Evolutionary conservation across 1,140 invertebrate species (phyloP).

Genomic region (Hycleus cichorii): DNA sequence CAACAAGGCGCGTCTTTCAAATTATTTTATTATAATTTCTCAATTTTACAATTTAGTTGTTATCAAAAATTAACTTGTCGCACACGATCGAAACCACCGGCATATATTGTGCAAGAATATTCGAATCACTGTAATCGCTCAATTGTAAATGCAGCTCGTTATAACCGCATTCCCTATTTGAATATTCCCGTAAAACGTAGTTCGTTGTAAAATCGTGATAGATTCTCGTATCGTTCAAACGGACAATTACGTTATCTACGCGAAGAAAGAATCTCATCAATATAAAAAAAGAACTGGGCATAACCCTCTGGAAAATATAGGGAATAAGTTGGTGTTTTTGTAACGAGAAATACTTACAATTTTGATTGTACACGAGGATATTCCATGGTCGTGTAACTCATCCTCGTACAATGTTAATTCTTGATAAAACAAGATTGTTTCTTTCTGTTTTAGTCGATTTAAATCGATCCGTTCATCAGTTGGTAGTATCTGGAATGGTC

Average conservation of each 20-base stretch:
- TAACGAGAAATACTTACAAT: conserved; percentile 61
- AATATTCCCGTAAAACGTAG: conserved; percentile 71
- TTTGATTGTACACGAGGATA: conserved; percentile 84
- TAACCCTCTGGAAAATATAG: conserved; percentile 71
- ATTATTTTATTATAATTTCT: too few relatives aligned
- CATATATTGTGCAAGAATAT: conserved; percentile 35
- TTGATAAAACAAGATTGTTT: conserved; percentile 91
- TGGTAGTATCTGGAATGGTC: conserved; percentile 49
- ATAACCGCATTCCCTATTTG: conserved; percentile 62
- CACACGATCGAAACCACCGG: conserved; percentile 27
- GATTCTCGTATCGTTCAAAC: conserved; percentile 86
- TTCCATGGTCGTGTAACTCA: conserved; percentile 96
- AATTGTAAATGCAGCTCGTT: conserved; percentile 48
- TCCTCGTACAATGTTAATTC: conserved; percentile 95
- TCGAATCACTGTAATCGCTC: conserved; percentile 38
- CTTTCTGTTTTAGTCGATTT: conserved; percentile 81
- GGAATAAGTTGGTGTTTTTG: conserved; percentile 9
- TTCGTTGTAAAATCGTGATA: conserved; percentile 74
- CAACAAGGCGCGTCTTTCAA: too few relatives aligned
- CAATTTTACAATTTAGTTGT: too few relatives aligned
- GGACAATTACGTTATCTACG: conserved; percentile 85
- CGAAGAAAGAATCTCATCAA: conserved; percentile 86
- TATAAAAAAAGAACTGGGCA: conserved; percentile 90
- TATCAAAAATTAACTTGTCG: conserved; percentile 35
- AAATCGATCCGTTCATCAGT: conserved; percentile 80